Conservation (phyloP, 2,888 invertebrate species). For the Lycia hirtaria region DNA sequence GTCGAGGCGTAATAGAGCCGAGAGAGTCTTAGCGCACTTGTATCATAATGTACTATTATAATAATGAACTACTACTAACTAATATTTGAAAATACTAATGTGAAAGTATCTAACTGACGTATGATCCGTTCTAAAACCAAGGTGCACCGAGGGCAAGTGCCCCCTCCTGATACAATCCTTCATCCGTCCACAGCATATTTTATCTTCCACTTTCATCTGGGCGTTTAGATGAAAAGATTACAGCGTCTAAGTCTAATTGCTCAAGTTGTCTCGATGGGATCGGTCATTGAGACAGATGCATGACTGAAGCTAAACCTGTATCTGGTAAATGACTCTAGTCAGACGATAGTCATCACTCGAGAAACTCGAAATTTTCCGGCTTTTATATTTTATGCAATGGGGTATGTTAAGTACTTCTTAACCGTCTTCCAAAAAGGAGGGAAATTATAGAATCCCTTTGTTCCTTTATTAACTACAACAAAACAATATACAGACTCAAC, state of each 20-base stretch:
- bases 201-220: conserved; percentile 83
- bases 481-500: too few relatives aligned
- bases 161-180: conserved; percentile 18
- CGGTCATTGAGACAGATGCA: conserved; percentile 70
- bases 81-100: too few relatives aligned
- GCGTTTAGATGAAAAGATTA: conserved; percentile 79
- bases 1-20: too few relatives aligned
- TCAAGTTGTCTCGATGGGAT: conserved; percentile 70
- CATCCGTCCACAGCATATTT: conserved; percentile 47
- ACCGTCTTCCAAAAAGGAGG: too few relatives aligned
- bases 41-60: too few relatives aligned
- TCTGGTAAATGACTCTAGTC: conserved; percentile 34
- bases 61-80: too few relatives aligned
- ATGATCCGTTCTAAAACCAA: neutral
- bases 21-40: too few relatives aligned
- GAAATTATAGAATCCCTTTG: too few relatives aligned
- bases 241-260: conserved; percentile 80
- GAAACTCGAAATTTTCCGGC: conserved; percentile 20
- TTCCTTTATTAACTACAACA: too few relatives aligned
- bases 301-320: conserved; percentile 56
- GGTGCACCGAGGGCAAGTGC: neutral
- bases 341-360: conserved; percentile 27
- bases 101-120: too few relatives aligned
- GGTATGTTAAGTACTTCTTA: neutral
- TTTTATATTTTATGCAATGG: neutral